Evolutionary conservation across 1,140 invertebrate genomes (phyloP), one percentile per base, ranked within the genome.

Genomic region (Papilio dardanus): DNA sequence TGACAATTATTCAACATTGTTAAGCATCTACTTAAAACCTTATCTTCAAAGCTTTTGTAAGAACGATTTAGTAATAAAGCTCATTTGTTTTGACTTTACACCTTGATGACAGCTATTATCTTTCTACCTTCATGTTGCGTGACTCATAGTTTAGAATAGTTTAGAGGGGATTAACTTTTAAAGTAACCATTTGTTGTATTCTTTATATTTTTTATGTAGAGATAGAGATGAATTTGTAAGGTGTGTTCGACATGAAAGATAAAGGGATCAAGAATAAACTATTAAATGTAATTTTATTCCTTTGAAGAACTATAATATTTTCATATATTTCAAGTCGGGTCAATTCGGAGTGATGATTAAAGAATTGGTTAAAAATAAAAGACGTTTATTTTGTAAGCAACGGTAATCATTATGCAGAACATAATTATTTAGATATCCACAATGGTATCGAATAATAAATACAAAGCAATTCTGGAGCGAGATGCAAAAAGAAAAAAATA

Each of bases 1-100:
- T 86, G 82, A 84, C 84, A 87, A 83, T 86, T 86, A 86, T 88
- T 88, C 86, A 90, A 87, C 85, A 89, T 82, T 88, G 81, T 81
- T 87, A 84, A 92, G 88, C 86, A 87, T 86, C 86, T 91, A 86
- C 84, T 92, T 85, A 88, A 37, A 88, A 86, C 82, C 80, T 81
- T 82, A 83, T 86, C 90, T 89, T 83, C 83, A 80, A 87, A 80
- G 82, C 84, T 84, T 83, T 89, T 82, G 88, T 87, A 89, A 90
- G 84, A 77, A 83, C 88, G 90, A 93, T 89, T 91, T 88, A 87
- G 87, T 93, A 93, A 93, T 91, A 92, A 93, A 91, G 91, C 91
- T 92, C 87, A 93, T 93, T 93, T 91, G 90, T 92, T 92, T 89
- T 91, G 88, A 90, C 86, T 85, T 89, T 89, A 62, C 54, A 62